A percentile compares a stretch with the other conserved stretches of the same genome.
These are phyloP conservation scores for Lordiphosa clarofinis DNA, from an alignment of 1,140 invertebrate species.

Conservation along the genomic window DNA sequence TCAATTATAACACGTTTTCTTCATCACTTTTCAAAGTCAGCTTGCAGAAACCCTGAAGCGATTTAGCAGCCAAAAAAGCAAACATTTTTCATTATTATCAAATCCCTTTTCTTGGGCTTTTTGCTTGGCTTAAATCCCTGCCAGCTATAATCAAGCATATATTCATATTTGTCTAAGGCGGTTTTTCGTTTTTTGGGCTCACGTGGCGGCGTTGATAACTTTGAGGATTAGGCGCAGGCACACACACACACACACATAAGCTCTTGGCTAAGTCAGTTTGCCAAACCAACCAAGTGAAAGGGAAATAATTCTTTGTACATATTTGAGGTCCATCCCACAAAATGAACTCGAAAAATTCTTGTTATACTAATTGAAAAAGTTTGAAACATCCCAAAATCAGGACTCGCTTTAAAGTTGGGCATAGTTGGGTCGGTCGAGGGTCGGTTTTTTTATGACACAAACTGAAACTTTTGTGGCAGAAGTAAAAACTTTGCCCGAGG, in stretches of 20 bases:
- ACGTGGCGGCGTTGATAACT: constrained; percentile 47
- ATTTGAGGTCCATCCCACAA: background rate
- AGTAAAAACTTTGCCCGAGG: constrained; percentile 52
- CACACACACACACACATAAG: constrained; percentile 22
- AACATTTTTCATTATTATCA: too few species aligned
- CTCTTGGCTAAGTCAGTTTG: constrained; percentile 2
- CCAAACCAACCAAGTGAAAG: constrained; percentile 29
- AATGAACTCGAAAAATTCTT: constrained; percentile 46
- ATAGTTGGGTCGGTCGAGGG: constrained; percentile 37
- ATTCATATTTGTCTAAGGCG: constrained; percentile 66
- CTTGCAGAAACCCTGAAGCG: too few species aligned
- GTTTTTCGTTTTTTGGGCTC: constrained; percentile 10
- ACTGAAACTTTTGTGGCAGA: constrained; percentile 20
- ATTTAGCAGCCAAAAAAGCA: too few species aligned
- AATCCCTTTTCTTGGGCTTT: too few species aligned
- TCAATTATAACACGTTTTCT: too few species aligned
- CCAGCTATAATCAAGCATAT: constrained; percentile 57
- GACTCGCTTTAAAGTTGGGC: constrained; percentile 53
- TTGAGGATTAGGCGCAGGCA: constrained; percentile 8
- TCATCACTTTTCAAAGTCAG: too few species aligned
- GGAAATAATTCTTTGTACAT: constrained; percentile 9
- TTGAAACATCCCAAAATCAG: constrained; percentile 18
- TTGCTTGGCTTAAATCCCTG: constrained; percentile 1
- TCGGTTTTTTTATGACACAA: constrained; percentile 7
- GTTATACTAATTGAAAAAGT: constrained; percentile 76